These are phyloP conservation scores for Parambassis ranga DNA, from an alignment of 2,797 vertebrate genomes.

Conservation along the genomic window DNA sequence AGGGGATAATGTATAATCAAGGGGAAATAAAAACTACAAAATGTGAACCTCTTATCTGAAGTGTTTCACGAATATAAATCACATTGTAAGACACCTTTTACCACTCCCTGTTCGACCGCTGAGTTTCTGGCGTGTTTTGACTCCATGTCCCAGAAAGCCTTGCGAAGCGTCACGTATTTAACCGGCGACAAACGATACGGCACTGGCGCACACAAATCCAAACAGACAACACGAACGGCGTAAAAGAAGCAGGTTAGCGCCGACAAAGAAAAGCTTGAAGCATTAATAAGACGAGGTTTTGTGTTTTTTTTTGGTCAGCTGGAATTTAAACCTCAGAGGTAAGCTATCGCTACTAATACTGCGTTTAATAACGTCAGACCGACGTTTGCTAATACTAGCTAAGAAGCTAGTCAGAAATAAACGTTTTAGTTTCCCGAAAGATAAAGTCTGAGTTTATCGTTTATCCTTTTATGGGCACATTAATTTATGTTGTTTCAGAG, in stretches of 20 bases:
- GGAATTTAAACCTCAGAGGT: slow-evolving; percentile 41
- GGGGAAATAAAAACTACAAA: slow-evolving; percentile 79
- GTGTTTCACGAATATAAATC: slow-evolving; percentile 70
- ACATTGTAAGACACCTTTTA: too few species aligned
- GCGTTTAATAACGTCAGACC: background rate
- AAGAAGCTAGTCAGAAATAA: slow-evolving; percentile 21
- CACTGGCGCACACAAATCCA: background rate
- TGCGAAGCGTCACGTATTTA: slow-evolving; percentile 44
- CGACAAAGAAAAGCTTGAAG: fast-evolving
- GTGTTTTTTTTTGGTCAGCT: background rate
- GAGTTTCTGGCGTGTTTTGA: background rate
- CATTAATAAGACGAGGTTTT: background rate
- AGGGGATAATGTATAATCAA: slow-evolving; percentile 78
- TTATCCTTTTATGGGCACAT: too few species aligned
- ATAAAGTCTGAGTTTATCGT: too few species aligned
- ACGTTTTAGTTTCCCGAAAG: too few species aligned
- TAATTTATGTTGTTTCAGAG: background rate
- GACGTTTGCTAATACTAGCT: slow-evolving; percentile 44
- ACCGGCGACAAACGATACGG: slow-evolving; percentile 48
- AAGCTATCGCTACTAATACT: slow-evolving; percentile 1
- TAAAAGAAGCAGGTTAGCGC: fast-evolving
- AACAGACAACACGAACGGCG: background rate
- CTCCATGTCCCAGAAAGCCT: slow-evolving; percentile 64
- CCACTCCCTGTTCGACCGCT: too few species aligned
- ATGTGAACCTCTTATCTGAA: slow-evolving; percentile 73